A percentile compares a stretch with the other conserved stretches of the same genome.
These are phyloP conservation scores for Cisticola juncidis DNA, from an alignment of 2,113 vertebrate species.

Conservation along the genomic window DNA sequence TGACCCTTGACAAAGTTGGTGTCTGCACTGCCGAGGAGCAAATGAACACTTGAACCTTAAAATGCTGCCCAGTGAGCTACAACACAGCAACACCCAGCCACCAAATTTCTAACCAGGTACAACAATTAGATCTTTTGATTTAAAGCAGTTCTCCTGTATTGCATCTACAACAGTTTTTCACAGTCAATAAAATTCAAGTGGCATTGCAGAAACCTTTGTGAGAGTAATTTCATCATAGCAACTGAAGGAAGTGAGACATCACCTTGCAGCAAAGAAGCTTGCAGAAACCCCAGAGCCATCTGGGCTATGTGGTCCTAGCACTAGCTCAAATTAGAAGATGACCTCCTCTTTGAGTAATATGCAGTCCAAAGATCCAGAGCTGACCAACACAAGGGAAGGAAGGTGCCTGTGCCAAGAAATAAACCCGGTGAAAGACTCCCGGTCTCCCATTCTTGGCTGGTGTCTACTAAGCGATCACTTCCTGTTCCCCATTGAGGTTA, in stretches of 20 bases:
- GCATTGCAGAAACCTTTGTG: background rate
- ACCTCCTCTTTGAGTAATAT: background rate
- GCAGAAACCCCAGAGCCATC: background rate
- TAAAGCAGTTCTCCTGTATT: background rate
- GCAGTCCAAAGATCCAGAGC: background rate
- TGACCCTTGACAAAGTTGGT: background rate
- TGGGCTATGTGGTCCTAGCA: background rate
- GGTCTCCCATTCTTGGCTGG: background rate
- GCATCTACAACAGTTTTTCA: background rate
- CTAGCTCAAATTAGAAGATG: background rate
- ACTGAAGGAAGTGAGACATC: background rate
- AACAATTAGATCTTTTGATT: background rate
- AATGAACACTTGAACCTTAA: background rate
- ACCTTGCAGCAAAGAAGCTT: background rate
- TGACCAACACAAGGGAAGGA: background rate
- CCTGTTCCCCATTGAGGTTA: background rate
- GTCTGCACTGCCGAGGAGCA: background rate
- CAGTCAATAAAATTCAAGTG: background rate
- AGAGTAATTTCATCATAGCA: background rate
- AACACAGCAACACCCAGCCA: background rate
- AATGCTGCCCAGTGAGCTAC: fast-evolving
- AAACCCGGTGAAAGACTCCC: background rate
- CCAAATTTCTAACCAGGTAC: background rate
- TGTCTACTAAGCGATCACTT: background rate
- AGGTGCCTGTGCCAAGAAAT: background rate